phyloP scores from a whole-genome alignment of 2,113 vertebrate species.

The Silurus asotus region DNA sequence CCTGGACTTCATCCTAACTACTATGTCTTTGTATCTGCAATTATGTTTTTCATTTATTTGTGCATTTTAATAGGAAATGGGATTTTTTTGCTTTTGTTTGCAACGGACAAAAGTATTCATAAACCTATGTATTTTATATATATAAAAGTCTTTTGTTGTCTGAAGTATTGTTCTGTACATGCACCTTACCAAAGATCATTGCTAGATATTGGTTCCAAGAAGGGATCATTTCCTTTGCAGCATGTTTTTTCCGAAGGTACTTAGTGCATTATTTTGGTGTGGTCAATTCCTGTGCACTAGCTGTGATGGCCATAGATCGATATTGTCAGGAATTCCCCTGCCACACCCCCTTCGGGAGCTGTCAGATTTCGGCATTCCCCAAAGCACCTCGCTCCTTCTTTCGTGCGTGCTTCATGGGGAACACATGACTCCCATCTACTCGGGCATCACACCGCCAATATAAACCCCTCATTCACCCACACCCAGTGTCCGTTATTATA shows the following conservation, averaged over 20 bases:
- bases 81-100: background rate
- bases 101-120: constrained; percentile 47
- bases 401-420: too few relatives aligned
- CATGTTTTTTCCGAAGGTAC: constrained; percentile 70
- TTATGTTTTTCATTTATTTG: constrained; percentile 54
- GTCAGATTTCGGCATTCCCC: too few relatives aligned
- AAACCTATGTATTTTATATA: constrained; percentile 64
- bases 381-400: too few relatives aligned
- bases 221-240: constrained; percentile 54
- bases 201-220: constrained; percentile 62
- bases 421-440: too few relatives aligned
- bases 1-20: constrained; percentile 52
- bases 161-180: constrained; percentile 55
- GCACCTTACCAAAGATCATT: constrained; percentile 65
- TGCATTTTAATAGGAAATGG: constrained; percentile 49
- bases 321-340: constrained; percentile 32
- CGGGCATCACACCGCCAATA: too few relatives aligned
- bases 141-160: constrained; percentile 56
- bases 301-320: constrained; percentile 68
- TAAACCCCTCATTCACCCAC: too few relatives aligned
- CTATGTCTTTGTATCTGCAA: constrained; percentile 46
- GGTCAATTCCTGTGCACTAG: constrained; percentile 61
- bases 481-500: too few relatives aligned
- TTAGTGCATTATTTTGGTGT: constrained; percentile 66
- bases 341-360: too few relatives aligned